Evolutionary conservation across 2,888 invertebrate genomes (phyloP).

Genomic region (Atethmia centrago): DNA sequence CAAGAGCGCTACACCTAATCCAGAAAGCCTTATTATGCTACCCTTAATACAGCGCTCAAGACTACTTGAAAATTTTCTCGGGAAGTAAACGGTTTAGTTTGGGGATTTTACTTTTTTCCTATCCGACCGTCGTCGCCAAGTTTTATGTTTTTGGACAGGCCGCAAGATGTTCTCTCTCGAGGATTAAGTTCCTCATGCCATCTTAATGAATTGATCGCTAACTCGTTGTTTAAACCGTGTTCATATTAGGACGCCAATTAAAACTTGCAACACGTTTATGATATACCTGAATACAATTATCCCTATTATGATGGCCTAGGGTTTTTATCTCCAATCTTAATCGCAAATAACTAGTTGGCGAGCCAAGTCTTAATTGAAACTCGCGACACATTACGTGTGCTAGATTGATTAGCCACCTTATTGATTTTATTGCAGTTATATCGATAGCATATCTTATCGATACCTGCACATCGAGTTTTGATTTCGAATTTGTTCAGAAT

Average conservation of each 20-base stretch:
- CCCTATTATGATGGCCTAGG: constrained; percentile 61
- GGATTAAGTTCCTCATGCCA: constrained; percentile 48
- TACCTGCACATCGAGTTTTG: constrained; percentile 47
- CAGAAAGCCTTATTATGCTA: constrained; percentile 90
- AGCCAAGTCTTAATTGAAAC: constrained; percentile 64
- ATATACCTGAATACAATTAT: constrained; percentile 64
- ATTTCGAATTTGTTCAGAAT: constrained; percentile 63
- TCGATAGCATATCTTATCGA: constrained; percentile 56
- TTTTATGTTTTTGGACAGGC: constrained; percentile 68
- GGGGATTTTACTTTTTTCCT: constrained; percentile 67
- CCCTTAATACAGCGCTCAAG: constrained; percentile 90
- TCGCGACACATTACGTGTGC: constrained; percentile 63
- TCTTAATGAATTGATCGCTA: constrained; percentile 53
- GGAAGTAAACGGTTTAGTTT: constrained; percentile 84
- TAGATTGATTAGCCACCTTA: constrained; percentile 61
- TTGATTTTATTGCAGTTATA: constrained; percentile 63
- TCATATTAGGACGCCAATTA: constrained; percentile 55
- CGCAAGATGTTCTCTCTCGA: constrained; percentile 23
- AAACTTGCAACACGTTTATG: constrained; percentile 55
- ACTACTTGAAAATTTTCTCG: constrained; percentile 90
- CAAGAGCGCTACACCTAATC: constrained; percentile 90
- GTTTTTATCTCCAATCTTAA: constrained; percentile 63
- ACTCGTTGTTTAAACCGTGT: constrained; percentile 29
- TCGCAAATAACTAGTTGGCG: constrained; percentile 55
- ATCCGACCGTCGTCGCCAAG: constrained; percentile 68